Evolutionary conservation across 2,113 vertebrate species (phyloP).

Genomic region (Leuciscus idus): DNA sequence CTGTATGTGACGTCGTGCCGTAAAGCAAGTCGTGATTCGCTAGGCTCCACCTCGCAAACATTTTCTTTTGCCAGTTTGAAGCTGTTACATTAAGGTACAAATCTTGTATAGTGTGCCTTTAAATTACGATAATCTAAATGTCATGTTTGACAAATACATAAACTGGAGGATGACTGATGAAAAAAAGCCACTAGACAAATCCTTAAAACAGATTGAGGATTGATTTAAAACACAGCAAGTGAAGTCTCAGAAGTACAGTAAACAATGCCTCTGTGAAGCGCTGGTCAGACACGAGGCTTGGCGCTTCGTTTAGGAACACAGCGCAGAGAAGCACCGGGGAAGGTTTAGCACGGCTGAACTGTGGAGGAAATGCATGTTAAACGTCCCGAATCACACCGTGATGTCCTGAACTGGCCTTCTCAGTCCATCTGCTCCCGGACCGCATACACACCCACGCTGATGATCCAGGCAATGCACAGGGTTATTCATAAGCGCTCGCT

Average conservation of each 20-base stretch:
- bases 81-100: too few species aligned
- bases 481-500: background rate
- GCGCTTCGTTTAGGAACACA: slow-evolving; percentile 12
- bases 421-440: slow-evolving; percentile 11
- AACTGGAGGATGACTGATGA: slow-evolving; percentile 16
- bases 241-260: background rate
- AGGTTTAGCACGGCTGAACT: slow-evolving; percentile 23
- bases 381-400: background rate
- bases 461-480: too few species aligned
- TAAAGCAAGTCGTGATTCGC: too few species aligned
- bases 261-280: background rate
- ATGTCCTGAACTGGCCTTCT: slow-evolving; percentile 35
- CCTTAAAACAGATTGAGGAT: background rate
- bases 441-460: too few species aligned
- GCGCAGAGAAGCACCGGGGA: slow-evolving; percentile 19
- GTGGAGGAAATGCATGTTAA: background rate
- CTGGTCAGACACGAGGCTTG: background rate
- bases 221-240: slow-evolving; percentile 37
- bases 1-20: too few species aligned
- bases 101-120: too few species aligned
- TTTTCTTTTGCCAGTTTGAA: too few species aligned
- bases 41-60: too few species aligned
- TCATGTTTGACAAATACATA: background rate
- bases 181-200: slow-evolving; percentile 19
- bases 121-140: background rate